A percentile compares a stretch with the other conserved stretches of the same genome.
These are phyloP conservation scores for Psilanteris sp. DNA, from an alignment of 1,140 invertebrate species.

Conservation along the genomic window DNA sequence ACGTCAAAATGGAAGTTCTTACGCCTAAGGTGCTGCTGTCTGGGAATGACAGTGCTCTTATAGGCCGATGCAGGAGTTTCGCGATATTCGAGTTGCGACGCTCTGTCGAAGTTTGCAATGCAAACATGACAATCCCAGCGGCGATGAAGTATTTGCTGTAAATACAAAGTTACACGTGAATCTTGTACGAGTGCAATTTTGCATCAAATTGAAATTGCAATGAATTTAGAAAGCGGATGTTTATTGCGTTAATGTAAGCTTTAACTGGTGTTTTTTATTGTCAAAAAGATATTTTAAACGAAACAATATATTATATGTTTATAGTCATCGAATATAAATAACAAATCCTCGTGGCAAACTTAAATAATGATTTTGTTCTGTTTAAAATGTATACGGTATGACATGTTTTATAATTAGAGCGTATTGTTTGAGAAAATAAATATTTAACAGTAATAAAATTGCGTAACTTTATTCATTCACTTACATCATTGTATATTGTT, in stretches of 20 bases:
- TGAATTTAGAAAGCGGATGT: conserved; percentile 8
- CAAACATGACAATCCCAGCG: conserved; percentile 53
- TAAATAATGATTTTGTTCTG: too few species aligned
- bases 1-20: conserved; percentile 43
- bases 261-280: too few species aligned
- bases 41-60: conserved; percentile 73
- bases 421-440: too few species aligned
- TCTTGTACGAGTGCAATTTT: conserved; percentile 13
- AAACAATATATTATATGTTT: too few species aligned
- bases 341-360: too few species aligned
- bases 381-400: too few species aligned
- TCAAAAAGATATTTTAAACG: too few species aligned
- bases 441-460: too few species aligned
- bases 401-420: too few species aligned
- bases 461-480: too few species aligned
- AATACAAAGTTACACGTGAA: conserved; percentile 32
- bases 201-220: conserved; percentile 6
- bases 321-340: too few species aligned
- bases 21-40: conserved; percentile 73
- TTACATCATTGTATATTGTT: too few species aligned
- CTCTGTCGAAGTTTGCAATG: conserved; percentile 43
- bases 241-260: not conserved
- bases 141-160: conserved; percentile 47
- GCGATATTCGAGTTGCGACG: conserved; percentile 73
- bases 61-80: conserved; percentile 74